phyloP scores from a whole-genome alignment of 23 tunicate genomes.

The Botrylloides violaceus region DNA sequence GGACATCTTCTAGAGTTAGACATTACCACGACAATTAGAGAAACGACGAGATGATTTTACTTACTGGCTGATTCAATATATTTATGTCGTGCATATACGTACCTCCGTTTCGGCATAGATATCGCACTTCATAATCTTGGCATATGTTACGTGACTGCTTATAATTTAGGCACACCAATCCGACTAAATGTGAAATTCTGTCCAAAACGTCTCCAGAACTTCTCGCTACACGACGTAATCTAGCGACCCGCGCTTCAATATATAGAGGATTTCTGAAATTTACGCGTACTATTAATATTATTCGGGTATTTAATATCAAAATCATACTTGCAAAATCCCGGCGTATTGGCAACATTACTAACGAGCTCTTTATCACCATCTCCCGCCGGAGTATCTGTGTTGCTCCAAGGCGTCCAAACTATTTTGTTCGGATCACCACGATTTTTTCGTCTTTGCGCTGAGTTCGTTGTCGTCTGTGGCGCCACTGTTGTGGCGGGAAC shows the following conservation, averaged over 20 bases:
- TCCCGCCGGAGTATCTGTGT: conserved; percentile 10
- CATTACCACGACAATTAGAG: too few relatives aligned
- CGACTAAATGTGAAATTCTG: conserved; percentile 15
- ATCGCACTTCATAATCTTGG: conserved; percentile 87
- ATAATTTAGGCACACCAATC: conserved; percentile 39
- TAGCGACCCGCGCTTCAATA: conserved; percentile 54
- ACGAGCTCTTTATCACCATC: conserved; percentile 24
- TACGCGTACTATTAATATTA: too few relatives aligned
- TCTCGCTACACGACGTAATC: conserved; percentile 19
- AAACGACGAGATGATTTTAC: too few relatives aligned
- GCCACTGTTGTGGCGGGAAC: not conserved
- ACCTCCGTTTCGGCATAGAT: conserved; percentile 37
- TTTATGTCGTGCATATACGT: too few relatives aligned
- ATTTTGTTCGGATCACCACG: not conserved
- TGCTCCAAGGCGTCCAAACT: conserved; percentile 38
- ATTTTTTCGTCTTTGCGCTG: not conserved
- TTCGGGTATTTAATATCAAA: too few relatives aligned
- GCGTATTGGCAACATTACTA: not conserved
- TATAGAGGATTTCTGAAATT: conserved; percentile 41
- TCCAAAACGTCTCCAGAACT: conserved; percentile 37
- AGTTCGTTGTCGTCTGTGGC: not conserved
- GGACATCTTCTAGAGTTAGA: too few relatives aligned
- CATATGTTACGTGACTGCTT: conserved; percentile 40
- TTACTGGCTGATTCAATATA: too few relatives aligned
- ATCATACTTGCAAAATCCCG: conserved; percentile 18